Evolutionary conservation across 2,888 invertebrate species (phyloP), one percentile per base, ranked within the genome.

Genomic region (Leptopilina syphax): DNA sequence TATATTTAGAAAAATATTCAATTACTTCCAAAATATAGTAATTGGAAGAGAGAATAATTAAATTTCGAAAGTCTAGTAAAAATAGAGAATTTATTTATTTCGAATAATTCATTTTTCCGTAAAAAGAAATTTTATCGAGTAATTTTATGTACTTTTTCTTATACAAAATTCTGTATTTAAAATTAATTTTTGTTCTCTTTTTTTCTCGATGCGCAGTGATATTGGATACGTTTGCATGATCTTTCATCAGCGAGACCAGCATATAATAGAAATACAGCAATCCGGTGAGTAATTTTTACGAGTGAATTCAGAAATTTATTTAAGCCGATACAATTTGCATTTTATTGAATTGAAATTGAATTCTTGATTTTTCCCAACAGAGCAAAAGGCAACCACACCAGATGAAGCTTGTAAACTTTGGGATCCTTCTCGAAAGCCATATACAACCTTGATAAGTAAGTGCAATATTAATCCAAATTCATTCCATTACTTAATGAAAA

Each of bases 211-310:
- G 2, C 34, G 34, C 94, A 96, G 97, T 87, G 95, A 96, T 88
- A 96, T 96, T 50, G 96, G 96, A 4, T 96, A 96, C 91, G 94
- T 96, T 57, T 97, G 97, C 90, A 95, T 96, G 93, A 94, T 94
- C 86, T 95, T 96, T 91, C 94, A 95, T 91, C 95, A 94, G 77
- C 94, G 96, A 77, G 95, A 95, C 83, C 93, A 94, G 76, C 94
- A 94, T 87, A 95, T 96, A 50, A 94, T 97, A 85, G 96, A 96
- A 92, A 93, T 96, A 81, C 95, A 95, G 88, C 94, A 95, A 88
- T 95, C 95, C 77, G 91, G 93, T 90, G 87, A 91, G 91, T 67
- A 41, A 67, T 67, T 57, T 54, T 47, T 50, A 57, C n/a, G 18
- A 54, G 18, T 60, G 41, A 57, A 70, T 13, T 70, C n/a, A 1